phyloP scores from a whole-genome alignment of 2,888 invertebrate genomes.

The Desoria tigrina region DNA sequence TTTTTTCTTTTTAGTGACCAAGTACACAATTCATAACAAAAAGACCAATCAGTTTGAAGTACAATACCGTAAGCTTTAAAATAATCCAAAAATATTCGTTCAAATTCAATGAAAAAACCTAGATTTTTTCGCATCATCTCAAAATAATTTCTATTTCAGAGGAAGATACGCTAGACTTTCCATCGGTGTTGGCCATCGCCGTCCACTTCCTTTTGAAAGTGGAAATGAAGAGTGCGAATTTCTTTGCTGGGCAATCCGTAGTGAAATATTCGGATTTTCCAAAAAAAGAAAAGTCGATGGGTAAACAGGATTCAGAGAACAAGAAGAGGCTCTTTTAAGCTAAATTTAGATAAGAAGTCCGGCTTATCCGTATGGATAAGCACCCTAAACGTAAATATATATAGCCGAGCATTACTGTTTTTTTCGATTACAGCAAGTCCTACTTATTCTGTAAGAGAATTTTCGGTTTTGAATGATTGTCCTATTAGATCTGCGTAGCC shows the following conservation, averaged over 20 bases:
- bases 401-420: too few relatives aligned
- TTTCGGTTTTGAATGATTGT: too few relatives aligned
- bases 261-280: slow-evolving; percentile 44
- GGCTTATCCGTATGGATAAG: too few relatives aligned
- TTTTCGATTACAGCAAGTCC: too few relatives aligned
- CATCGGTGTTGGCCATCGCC: slow-evolving; percentile 39
- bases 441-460: too few relatives aligned
- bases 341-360: too few relatives aligned
- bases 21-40: slow-evolving; percentile 45
- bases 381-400: too few relatives aligned
- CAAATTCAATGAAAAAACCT: background rate
- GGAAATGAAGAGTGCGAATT: slow-evolving; percentile 40
- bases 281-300: slow-evolving; percentile 15
- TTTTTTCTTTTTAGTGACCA: slow-evolving; percentile 33
- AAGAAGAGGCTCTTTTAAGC: slow-evolving; percentile 19
- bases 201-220: slow-evolving; percentile 49
- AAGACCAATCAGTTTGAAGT: slow-evolving; percentile 48
- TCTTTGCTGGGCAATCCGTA: slow-evolving; percentile 39
- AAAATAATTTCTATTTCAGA: slow-evolving; percentile 27
- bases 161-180: slow-evolving; percentile 46
- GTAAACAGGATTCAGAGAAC: slow-evolving; percentile 6
- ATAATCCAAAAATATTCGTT: background rate
- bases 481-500: too few relatives aligned
- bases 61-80: slow-evolving; percentile 43
- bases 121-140: background rate